A percentile compares a stretch with the other conserved stretches of the same genome.
Conservation (phyloP, 37 sponge, comb jelly and placozoan species). For the Bolinopsis microptera region DNA sequence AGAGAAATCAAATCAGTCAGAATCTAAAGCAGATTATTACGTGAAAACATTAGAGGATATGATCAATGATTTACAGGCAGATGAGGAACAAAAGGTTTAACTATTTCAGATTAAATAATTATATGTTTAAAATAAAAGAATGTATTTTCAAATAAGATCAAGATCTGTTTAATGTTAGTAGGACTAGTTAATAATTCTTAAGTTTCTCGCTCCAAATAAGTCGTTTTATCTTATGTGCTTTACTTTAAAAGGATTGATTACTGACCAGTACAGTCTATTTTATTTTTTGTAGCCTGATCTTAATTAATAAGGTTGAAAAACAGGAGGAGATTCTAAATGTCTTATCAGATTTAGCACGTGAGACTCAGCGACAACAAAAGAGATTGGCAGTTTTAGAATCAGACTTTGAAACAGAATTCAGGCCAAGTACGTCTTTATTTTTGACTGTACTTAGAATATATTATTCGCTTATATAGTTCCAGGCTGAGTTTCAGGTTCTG, state of each 20-base stretch:
- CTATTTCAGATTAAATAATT: too few species aligned
- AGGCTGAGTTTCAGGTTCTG: too few species aligned
- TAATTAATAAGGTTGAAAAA: slow-evolving; percentile 1
- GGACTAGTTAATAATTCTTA: too few species aligned
- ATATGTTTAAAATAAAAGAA: too few species aligned
- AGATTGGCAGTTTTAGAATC: neutral
- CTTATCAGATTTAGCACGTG: neutral
- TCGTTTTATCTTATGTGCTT: too few species aligned
- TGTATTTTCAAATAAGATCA: too few species aligned
- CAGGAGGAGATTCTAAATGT: neutral
- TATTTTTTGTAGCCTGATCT: neutral
- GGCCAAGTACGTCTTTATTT: neutral
- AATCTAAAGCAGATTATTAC: slow-evolving; percentile 8
- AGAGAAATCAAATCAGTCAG: neutral
- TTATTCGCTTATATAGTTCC: too few species aligned
- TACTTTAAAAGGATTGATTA: too few species aligned
- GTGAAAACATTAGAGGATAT: neutral
- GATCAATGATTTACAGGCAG: neutral
- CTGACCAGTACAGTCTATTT: neutral
- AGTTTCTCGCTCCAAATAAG: too few species aligned
- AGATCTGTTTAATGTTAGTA: too few species aligned
- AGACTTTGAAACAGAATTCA: neutral
- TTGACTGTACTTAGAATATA: too few species aligned
- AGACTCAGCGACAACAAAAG: neutral
- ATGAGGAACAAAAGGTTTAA: neutral